Conservation (phyloP, 2,113 vertebrate genomes). For the Pantherophis guttatus region DNA sequence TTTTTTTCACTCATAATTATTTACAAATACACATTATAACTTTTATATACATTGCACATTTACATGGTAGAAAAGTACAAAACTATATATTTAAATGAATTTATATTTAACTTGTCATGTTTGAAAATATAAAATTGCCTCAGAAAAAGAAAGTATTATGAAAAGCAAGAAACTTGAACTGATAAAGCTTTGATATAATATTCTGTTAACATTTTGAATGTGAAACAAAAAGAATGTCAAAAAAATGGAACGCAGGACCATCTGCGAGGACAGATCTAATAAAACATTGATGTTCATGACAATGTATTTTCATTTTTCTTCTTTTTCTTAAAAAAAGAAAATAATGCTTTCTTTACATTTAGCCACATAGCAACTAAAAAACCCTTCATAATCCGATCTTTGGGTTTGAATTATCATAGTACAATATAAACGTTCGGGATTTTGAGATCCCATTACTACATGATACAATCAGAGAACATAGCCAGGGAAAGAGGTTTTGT, state of each 20-base stretch:
- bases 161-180: slow-evolving; percentile 84
- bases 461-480: slow-evolving; percentile 49
- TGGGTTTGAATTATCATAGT: slow-evolving; percentile 52
- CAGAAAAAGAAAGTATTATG: slow-evolving; percentile 85
- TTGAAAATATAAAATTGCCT: slow-evolving; percentile 88
- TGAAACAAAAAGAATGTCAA: slow-evolving; percentile 49
- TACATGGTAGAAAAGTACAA: slow-evolving; percentile 99
- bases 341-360: slow-evolving; percentile 48
- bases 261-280: slow-evolving; percentile 65
- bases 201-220: slow-evolving; percentile 68
- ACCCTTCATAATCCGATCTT: slow-evolving; percentile 62
- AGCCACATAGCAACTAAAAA: slow-evolving; percentile 37
- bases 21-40: slow-evolving; percentile 99
- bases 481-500: slow-evolving; percentile 58
- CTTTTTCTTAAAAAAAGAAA: neutral
- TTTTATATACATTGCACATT: slow-evolving; percentile 99
- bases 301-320: slow-evolving; percentile 18
- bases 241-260: slow-evolving; percentile 60
- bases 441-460: slow-evolving; percentile 36
- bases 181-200: slow-evolving; percentile 81
- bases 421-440: slow-evolving; percentile 43
- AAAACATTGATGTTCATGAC: slow-evolving; percentile 29
- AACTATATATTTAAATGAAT: slow-evolving; percentile 99
- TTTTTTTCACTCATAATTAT: slow-evolving; percentile 98
- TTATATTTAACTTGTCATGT: slow-evolving; percentile 97